A percentile compares a stretch with the other conserved stretches of the same genome.
These are phyloP conservation scores for Globodera ellingtonae DNA, from an alignment of 1,140 invertebrate genomes.

Conservation along the genomic window DNA sequence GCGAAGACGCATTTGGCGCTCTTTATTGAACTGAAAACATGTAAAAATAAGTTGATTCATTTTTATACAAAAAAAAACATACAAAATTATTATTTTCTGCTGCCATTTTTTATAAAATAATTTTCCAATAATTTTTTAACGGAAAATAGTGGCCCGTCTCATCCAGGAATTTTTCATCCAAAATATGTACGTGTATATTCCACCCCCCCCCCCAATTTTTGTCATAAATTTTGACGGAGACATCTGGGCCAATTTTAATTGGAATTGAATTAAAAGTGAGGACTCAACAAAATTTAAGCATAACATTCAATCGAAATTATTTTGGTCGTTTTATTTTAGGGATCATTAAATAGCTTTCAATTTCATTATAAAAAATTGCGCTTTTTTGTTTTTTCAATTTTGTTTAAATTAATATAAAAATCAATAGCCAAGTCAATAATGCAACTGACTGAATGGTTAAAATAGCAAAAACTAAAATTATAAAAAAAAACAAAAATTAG, in stretches of 20 bases:
- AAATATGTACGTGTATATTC: not conserved
- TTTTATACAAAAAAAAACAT: not conserved
- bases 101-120: not conserved
- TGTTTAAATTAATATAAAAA: too few relatives aligned
- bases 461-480: not conserved
- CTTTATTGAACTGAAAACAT: constrained; percentile 23
- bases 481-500: not conserved
- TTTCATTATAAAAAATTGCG: too few relatives aligned
- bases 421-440: too few relatives aligned
- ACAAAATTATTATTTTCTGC: not conserved
- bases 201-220: not conserved
- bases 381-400: too few relatives aligned
- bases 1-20: constrained; percentile 24
- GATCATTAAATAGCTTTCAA: too few relatives aligned
- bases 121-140: not conserved
- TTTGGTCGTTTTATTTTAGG: too few relatives aligned
- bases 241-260: not conserved
- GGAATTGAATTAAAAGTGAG: too few relatives aligned
- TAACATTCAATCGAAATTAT: too few relatives aligned
- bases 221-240: not conserved
- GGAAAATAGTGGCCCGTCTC: not conserved
- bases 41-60: not conserved
- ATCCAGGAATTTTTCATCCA: not conserved
- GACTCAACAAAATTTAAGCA: too few relatives aligned
- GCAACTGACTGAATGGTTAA: not conserved